These are phyloP conservation scores for Drosophila monieri DNA, from an alignment of 2,888 invertebrate species.

Conservation along the genomic window DNA sequence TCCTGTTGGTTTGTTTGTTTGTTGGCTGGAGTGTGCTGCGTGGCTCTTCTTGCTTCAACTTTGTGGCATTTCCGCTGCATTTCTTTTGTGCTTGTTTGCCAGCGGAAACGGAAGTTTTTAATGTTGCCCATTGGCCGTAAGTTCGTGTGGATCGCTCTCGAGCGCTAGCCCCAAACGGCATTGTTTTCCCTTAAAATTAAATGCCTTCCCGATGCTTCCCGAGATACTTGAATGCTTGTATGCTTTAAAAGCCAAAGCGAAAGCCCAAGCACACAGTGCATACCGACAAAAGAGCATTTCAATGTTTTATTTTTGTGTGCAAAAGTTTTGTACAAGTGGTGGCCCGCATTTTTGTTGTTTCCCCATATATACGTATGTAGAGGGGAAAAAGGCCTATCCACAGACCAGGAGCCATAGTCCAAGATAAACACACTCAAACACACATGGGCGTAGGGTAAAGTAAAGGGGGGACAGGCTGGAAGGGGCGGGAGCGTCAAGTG, in stretches of 20 bases:
- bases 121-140: conserved; percentile 67
- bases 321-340: conserved; percentile 48
- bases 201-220: conserved; percentile 46
- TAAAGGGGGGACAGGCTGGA: background rate
- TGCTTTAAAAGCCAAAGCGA: conserved; percentile 25
- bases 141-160: conserved; percentile 33
- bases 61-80: conserved; percentile 78
- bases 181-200: conserved; percentile 68
- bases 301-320: conserved; percentile 47
- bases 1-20: conserved; percentile 40
- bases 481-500: conserved; percentile 47
- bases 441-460: background rate
- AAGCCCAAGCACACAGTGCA: background rate
- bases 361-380: conserved; percentile 22
- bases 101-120: conserved; percentile 78
- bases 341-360: conserved; percentile 73
- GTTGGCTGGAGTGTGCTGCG: conserved; percentile 4
- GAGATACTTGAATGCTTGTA: conserved; percentile 20
- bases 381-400: conserved; percentile 60
- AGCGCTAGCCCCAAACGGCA: conserved; percentile 29
- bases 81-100: conserved; percentile 58
- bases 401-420: conserved; percentile 43
- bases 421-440: conserved; percentile 66
- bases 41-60: conserved; percentile 69
- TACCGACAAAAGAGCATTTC: conserved; percentile 57